A percentile compares a stretch with the other conserved stretches of the same genome.
phyloP scores from a whole-genome alignment of 2,113 vertebrate genomes.

The Pandion haliaetus region DNA sequence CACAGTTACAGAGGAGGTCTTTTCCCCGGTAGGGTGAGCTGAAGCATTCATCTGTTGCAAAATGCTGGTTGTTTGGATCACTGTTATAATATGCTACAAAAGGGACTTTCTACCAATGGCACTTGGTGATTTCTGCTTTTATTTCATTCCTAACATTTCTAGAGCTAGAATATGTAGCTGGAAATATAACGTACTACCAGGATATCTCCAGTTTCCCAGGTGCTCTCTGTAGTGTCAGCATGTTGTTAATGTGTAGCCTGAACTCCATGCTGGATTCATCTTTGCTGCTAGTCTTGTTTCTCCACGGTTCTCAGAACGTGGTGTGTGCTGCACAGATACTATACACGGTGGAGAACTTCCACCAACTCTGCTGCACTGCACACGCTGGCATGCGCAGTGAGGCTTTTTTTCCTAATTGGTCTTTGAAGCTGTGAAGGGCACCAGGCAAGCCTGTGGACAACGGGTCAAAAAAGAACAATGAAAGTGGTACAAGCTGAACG shows the following conservation, averaged over 20 bases:
- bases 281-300: background rate
- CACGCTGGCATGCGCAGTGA: background rate
- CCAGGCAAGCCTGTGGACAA: background rate
- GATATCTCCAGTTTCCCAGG: background rate
- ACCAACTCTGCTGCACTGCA: background rate
- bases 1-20: background rate
- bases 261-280: background rate
- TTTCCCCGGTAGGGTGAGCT: background rate
- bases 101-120: background rate
- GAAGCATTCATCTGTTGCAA: background rate
- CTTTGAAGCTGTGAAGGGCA: background rate
- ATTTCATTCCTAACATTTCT: background rate
- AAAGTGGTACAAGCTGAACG: background rate
- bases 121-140: background rate
- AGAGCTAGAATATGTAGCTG: background rate
- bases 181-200: background rate
- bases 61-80: background rate
- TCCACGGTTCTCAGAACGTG: background rate
- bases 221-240: background rate
- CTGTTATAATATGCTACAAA: background rate
- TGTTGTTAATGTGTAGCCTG: background rate
- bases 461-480: background rate
- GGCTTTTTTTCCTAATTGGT: background rate
- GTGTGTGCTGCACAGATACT: background rate
- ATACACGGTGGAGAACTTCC: too few relatives aligned